Base-by-base conservation (phyloP, 2,113 vertebrate genomes). In the Heterochromis multidens region DNA sequence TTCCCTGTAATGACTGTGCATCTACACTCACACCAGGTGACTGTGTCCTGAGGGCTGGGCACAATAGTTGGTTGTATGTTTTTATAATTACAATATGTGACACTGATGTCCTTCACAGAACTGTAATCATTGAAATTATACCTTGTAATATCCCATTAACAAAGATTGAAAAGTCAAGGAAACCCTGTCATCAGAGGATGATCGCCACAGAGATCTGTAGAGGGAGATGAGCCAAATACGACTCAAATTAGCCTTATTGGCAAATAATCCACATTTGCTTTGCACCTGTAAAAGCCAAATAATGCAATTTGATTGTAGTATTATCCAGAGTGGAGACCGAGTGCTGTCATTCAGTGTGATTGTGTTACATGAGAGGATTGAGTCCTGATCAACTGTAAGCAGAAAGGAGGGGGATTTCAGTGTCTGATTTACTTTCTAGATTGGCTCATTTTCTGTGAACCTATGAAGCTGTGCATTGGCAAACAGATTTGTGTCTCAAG, bases 221-320 rank as follows among this genome's bases (percentile, higher is more conserved):
- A 87, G 65, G 72, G 19, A 19, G 92, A 87, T 33, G 77, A 92
- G 82, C 88, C 79, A 87, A 92, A 92, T 86, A 88, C 13, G 82
- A 87, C 76, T 94, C 88, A 94, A 91, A 92, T 94, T 91, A 88
- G 91, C 86, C 84, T 57, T 88, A 81, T 62, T 87, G 57, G 58
- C 85, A 87, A 94, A 93, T 62, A 72, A 84, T 87, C 83, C 54
- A 70, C 62, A 25, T 89, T 89, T 25, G 46, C 82, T 80, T 85
- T 76, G 91, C 94, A 95, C 91, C 95, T 94, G 94, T 82, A 80
- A 92, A 92, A 93, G 82, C 89, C 86, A 94, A 94, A 95, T 94
- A 90, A 94, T 93, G 91, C 91, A 84, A 59, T 95, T 89, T 95
- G 94, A 96, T 95, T 95, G 95, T 88, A 33, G 91, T 87, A 95